phyloP scores from a whole-genome alignment of 2,113 vertebrate species.

The Neodon shergylaensis region DNA sequence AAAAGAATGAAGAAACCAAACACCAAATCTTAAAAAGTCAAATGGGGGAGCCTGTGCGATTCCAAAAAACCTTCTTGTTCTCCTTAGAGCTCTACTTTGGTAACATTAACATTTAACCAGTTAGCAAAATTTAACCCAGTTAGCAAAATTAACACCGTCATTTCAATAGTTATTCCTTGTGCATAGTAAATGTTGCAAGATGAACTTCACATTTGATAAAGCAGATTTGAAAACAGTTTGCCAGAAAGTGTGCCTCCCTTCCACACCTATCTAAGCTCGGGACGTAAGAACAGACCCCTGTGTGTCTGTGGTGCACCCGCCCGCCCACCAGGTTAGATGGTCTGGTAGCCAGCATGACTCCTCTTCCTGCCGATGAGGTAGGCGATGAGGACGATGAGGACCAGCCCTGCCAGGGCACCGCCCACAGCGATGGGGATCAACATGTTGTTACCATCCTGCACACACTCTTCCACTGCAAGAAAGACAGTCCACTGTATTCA shows the following conservation, averaged over 20 bases:
- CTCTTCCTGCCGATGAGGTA: slow-evolving; percentile 98
- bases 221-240: slow-evolving; percentile 85
- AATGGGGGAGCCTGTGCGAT: slow-evolving; percentile 72
- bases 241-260: slow-evolving; percentile 83
- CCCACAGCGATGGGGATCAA: slow-evolving; percentile 98
- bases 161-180: slow-evolving; percentile 85
- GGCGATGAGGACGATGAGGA: slow-evolving; percentile 95
- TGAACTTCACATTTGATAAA: slow-evolving; percentile 88
- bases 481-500: neutral
- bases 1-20: slow-evolving; percentile 81
- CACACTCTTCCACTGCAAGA: slow-evolving; percentile 93
- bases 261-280: slow-evolving; percentile 66
- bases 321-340: slow-evolving; percentile 88
- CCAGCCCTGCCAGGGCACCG: slow-evolving; percentile 94
- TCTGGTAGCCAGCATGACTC: slow-evolving; percentile 98
- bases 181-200: slow-evolving; percentile 89
- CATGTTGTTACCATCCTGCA: slow-evolving; percentile 94
- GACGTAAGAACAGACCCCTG: slow-evolving; percentile 73
- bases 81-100: slow-evolving; percentile 73
- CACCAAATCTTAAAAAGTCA: slow-evolving; percentile 74
- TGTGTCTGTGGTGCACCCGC: slow-evolving; percentile 76
- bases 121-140: slow-evolving; percentile 87
- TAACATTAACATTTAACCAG: slow-evolving; percentile 84
- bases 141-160: slow-evolving; percentile 88
- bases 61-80: slow-evolving; percentile 80